Evolutionary conservation across 2,113 vertebrate genomes (phyloP), one percentile per base, ranked within the genome.

Genomic region (Pungitius pungitius): DNA sequence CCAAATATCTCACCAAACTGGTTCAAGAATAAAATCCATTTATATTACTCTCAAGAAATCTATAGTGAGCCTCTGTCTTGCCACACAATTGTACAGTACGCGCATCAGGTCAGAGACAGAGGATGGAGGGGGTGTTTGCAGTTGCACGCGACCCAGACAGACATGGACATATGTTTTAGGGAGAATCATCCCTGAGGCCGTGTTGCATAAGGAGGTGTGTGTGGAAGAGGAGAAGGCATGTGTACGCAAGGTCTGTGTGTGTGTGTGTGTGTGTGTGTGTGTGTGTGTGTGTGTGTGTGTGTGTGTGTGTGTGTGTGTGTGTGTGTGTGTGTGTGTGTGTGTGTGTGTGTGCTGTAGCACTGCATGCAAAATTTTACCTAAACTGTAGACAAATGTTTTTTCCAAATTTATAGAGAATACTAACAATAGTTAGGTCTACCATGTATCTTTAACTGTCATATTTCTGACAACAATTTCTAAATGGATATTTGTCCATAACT

Each of bases 161-260:
- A 87, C 87, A 88, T 84, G 82, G 77, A 84, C 74, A 76, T 81
- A 77, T 83, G 82, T 63, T 89, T 30, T 49, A 60, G 73, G 71
- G 75, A 59, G 78, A 85, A 75, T 76, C 75, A 66, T 73, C 80
- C 77, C 73, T 58, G 22, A 80, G 83, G 80, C 84, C 55, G 60
- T 60, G 73, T 65, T 82, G 75, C 60, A 80, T 78, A 69, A 71
- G 80, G 70, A 69, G 70, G 70, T 78, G 66, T 69, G 43, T 86
- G 83, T 73, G 56, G 22, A 68, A 59, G 66, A 15, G 56, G 20
- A 71, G 62, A 63, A 15, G 15, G 33, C 18, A 45, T 35, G 61
- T 55, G 68, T 43, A 52, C 56, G 69, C 14, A 60, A 67, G 77
- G 59, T 62, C 6, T 79, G 49, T 82, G 65, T 71, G 66, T 33